Evolutionary conservation across 2,797 vertebrate species (phyloP).

Genomic region (Nyctibius grandis): DNA sequence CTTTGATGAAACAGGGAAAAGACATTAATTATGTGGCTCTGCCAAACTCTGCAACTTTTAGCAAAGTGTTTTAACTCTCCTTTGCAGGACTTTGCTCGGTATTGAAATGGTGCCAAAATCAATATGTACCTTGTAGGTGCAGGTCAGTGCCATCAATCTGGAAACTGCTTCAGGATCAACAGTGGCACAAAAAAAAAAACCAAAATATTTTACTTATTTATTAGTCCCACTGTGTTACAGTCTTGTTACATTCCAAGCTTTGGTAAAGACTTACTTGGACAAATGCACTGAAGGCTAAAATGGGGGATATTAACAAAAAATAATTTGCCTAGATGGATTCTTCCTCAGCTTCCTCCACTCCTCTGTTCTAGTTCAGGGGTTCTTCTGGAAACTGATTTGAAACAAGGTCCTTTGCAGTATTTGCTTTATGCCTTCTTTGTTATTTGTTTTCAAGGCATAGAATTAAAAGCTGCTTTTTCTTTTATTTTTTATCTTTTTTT

Average conservation of each 20-base stretch:
- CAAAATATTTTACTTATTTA: not conserved
- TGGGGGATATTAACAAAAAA: not conserved
- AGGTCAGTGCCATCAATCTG: not conserved
- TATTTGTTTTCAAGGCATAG: not conserved
- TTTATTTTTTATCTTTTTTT: rapidly evolving
- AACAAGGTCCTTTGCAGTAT: not conserved
- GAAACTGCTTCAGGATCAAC: not conserved
- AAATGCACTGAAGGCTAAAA: not conserved
- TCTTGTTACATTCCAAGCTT: not conserved
- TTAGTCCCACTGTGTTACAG: not conserved
- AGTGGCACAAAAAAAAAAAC: not conserved
- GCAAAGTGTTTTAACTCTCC: not conserved
- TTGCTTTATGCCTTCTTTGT: not conserved
- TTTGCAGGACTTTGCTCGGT: not conserved
- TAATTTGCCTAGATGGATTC: not conserved
- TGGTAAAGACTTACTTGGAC: not conserved
- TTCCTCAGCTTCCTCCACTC: not conserved
- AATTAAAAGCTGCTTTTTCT: not conserved
- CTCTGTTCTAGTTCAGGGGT: not conserved
- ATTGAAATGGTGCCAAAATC: not conserved
- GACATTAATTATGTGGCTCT: not conserved
- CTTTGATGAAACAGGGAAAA: not conserved
- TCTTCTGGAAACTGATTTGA: not conserved
- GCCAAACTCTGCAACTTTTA: not conserved
- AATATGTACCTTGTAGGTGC: not conserved